Evolutionary conservation across 1,140 invertebrate species (phyloP), one percentile per base, ranked within the genome.

Genomic region (Apis dorsata): DNA sequence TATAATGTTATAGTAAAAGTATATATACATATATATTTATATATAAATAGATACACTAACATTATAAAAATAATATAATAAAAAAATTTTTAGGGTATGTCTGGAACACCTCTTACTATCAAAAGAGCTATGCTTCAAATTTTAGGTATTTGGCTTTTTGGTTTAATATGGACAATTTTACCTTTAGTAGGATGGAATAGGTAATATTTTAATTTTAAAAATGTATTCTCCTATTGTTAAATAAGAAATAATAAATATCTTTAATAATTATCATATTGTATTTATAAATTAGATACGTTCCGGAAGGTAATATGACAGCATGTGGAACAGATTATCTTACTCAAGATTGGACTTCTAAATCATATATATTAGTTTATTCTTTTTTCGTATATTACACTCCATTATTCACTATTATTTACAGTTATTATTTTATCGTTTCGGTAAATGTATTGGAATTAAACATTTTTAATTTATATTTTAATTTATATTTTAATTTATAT

Each of bases 1-100:
- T 98, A 98, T 93, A 97, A 97, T 88, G 97, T 98, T 68, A 98
- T 98, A 90, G 97, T 97, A 2, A 97, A 97, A 24, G 87, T 88
- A 87, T 28, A 28, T 49, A 51, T 66, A 10, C 51, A 51, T 2
- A 21, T 62, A 28, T 65, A 63, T 53, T 5, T 2, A 55, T 15
- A 44, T 34, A 57, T 28, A 69, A 7, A 24, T 53, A 28, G 53
- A 1, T 57, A 75, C 57, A 34, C 12, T 19, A 24, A 71, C 8
- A 66, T 4, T 66, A 66, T 73, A 8, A 60, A 66, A 79, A 1
- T 69, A 63, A 66, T 24, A 21, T 72, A n/a, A 9, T 28, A 78
- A 62, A 0, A 55, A 21, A 72, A 44, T 69, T 68, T 55, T 53
- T 49, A 88, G 90, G 97, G 97, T 66, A 94, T 97, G 88, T 95